Evolutionary conservation across 1,140 invertebrate genomes (phyloP).

Genomic region (Hirudo medicinalis): DNA sequence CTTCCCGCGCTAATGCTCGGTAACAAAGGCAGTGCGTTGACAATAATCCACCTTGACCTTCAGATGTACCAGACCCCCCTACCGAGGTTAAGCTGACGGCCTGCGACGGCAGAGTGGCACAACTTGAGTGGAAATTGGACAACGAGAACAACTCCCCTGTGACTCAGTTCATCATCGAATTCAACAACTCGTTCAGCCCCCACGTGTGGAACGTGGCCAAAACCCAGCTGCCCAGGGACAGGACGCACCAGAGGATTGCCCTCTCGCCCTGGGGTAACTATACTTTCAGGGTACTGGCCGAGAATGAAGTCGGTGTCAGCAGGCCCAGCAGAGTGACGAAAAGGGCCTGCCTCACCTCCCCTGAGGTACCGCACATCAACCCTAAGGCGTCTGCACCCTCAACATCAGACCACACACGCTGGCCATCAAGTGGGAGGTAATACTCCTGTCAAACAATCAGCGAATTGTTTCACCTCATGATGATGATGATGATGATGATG

Average conservation of each 20-base stretch:
- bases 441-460: conserved; percentile 31
- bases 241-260: conserved; percentile 18
- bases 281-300: conserved; percentile 81
- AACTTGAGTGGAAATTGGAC: conserved; percentile 68
- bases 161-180: conserved; percentile 75
- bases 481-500: no score
- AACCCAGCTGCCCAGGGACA: conserved; percentile 23
- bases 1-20: no score
- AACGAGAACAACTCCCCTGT: conserved; percentile 89
- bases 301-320: conserved; percentile 82
- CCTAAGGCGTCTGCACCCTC: conserved; percentile 78
- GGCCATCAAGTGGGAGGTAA: conserved; percentile 80
- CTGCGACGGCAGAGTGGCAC: conserved; percentile 40
- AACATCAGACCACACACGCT: conserved; percentile 75
- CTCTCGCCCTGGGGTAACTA: conserved; percentile 88
- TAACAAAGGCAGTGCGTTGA: no score
- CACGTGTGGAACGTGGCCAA: conserved; percentile 65
- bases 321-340: conserved; percentile 66
- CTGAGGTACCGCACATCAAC: conserved; percentile 81
- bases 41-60: not conserved
- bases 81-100: conserved; percentile 12
- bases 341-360: conserved; percentile 64
- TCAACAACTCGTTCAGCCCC: conserved; percentile 84
- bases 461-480: no score
- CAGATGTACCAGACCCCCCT: conserved; percentile 52